phyloP scores from a whole-genome alignment of 2,888 invertebrate genomes.

The Chouioia cunea region DNA sequence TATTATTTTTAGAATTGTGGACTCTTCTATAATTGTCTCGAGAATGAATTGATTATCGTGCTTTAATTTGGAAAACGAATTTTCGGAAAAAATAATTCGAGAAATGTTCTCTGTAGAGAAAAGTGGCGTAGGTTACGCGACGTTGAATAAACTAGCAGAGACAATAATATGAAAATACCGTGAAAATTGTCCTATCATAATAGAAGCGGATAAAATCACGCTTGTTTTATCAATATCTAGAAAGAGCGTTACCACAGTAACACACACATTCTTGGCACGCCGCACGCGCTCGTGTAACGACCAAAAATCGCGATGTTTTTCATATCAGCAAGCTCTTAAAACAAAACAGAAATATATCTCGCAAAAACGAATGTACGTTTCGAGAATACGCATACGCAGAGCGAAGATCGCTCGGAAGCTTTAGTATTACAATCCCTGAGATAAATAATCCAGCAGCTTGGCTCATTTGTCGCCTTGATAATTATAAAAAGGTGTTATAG shows the following conservation, averaged over 20 bases:
- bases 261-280: too few species aligned
- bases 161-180: too few species aligned
- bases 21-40: too few species aligned
- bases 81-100: too few species aligned
- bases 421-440: conserved; percentile 32
- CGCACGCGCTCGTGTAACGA: too few species aligned
- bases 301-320: conserved; percentile 23
- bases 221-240: too few species aligned
- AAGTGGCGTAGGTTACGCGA: too few species aligned
- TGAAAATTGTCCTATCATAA: too few species aligned
- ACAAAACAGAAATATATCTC: neutral
- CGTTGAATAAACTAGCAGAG: too few species aligned
- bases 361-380: conserved; percentile 6
- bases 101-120: too few species aligned
- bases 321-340: conserved; percentile 34
- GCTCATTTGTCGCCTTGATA: conserved; percentile 67
- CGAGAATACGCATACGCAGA: conserved; percentile 18
- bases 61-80: neutral
- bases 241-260: too few species aligned
- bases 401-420: conserved; percentile 38
- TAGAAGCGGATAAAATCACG: too few species aligned
- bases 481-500: conserved; percentile 65
- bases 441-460: conserved; percentile 40
- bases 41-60: conserved; percentile 14
- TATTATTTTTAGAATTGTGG: conserved; percentile 1